Conservation (phyloP, 2,113 vertebrate genomes). For the Todiramphus saurophagus region DNA sequence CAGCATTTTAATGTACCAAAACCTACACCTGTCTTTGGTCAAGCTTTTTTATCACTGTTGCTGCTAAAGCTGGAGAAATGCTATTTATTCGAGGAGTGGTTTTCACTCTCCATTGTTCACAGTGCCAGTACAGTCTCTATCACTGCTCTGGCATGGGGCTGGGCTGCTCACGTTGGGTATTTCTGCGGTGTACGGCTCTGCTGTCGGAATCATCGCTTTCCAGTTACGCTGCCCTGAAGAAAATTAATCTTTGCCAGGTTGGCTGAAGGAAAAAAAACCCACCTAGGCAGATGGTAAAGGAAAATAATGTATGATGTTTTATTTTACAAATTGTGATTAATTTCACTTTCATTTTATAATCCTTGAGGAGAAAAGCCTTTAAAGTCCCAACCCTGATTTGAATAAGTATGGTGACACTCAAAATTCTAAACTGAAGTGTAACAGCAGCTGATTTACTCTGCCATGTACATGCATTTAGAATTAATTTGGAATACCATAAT, state of each 20-base stretch:
- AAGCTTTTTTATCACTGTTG: background rate
- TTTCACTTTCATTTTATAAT: slow-evolving; percentile 45
- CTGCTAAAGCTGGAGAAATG: background rate
- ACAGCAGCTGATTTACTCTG: background rate
- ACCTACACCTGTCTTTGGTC: background rate
- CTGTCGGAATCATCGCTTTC: background rate
- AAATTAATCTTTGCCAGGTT: slow-evolving; percentile 40
- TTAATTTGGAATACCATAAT: background rate
- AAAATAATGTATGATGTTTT: slow-evolving; percentile 2
- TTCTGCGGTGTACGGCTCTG: background rate
- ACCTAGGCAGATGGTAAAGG: slow-evolving; percentile 33
- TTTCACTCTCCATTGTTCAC: background rate
- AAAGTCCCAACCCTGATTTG: background rate
- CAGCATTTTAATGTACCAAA: background rate
- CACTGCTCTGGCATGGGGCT: background rate
- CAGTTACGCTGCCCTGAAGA: background rate
- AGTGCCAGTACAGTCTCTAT: background rate
- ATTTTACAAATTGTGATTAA: slow-evolving; percentile 45
- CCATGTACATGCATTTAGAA: background rate
- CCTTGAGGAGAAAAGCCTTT: slow-evolving; percentile 13
- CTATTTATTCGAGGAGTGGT: background rate
- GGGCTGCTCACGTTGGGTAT: background rate
- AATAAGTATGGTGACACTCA: background rate
- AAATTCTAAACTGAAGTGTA: background rate
- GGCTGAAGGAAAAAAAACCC: background rate